Base-by-base conservation (phyloP, 2,888 invertebrate genomes). In the Sminthurides aquaticus region DNA sequence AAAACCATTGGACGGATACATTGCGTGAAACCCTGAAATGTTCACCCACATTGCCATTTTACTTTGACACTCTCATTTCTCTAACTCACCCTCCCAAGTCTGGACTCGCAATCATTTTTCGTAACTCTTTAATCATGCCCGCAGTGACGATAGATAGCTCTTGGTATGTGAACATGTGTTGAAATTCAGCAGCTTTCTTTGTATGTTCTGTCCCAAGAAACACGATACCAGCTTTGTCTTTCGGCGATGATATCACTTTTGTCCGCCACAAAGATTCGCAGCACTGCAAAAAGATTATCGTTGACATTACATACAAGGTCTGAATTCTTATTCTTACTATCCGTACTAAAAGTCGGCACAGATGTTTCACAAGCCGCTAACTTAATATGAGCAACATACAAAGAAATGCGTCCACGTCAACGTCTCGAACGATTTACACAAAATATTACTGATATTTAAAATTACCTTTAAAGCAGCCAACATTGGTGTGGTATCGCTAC, bases 381-480 rank as follows among this genome's bases (percentile, higher is more conserved):
- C n/a, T n/a, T n/a, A n/a, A n/a, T n/a, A n/a, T n/a, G n/a, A n/a
- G n/a, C n/a, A n/a, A n/a, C n/a, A n/a, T n/a, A n/a, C n/a, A n/a
- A n/a, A n/a, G n/a, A n/a, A n/a, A n/a, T n/a, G n/a, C n/a, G n/a
- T n/a, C n/a, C n/a, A n/a, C n/a, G n/a, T n/a, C n/a, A n/a, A n/a
- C n/a, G n/a, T n/a, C n/a, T n/a, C n/a, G n/a, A n/a, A n/a, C n/a
- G n/a, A n/a, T n/a, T n/a, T n/a, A n/a, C n/a, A n/a, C n/a, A n/a
- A n/a, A n/a, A n/a, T n/a, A n/a, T n/a, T n/a, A n/a, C n/a, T n/a
- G n/a, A n/a, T n/a, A n/a, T n/a, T n/a, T n/a, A n/a, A n/a, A 22
- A 26, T 55, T 26, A 74, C 74, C 68, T 72, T 69, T 2, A 74
- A 54, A 8, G 74, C 73, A 24, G 70, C 68, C 8, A 49, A 48